Percentiles rank a stretch among this genome's conserved stretches.
Conservation (phyloP, 2,113 vertebrate genomes). For the Pachypanchax playfairii region DNA sequence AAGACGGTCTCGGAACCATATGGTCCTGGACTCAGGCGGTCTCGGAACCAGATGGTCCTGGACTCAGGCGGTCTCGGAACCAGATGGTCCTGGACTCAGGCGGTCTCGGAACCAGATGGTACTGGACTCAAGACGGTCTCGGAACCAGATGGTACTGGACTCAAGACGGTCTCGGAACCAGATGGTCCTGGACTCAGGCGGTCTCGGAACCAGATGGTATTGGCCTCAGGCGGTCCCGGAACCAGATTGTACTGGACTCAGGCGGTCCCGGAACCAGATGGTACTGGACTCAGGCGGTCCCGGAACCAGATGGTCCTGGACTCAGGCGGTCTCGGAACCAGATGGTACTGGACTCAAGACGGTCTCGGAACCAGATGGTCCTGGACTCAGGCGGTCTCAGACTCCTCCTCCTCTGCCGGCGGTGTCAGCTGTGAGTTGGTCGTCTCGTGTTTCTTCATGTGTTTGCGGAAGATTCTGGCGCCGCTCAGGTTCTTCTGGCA, state of each 20-base stretch:
- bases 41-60: neutral
- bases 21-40: neutral
- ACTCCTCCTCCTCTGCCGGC: neutral
- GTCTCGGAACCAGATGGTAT: neutral
- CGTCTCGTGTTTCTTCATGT: constrained; percentile 54
- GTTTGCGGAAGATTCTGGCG: constrained; percentile 44
- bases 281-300: too few species aligned
- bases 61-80: too few species aligned
- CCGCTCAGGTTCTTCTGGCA: constrained; percentile 63
- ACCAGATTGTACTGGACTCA: neutral
- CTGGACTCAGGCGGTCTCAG: neutral
- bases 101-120: neutral
- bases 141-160: too few species aligned
- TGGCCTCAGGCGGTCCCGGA: too few species aligned
- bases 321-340: neutral
- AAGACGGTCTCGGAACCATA: too few species aligned
- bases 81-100: neutral
- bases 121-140: neutral
- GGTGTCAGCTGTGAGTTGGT: fast-evolving
- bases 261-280: neutral
- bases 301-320: neutral
- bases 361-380: too few species aligned
- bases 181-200: neutral
- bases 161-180: too few species aligned
- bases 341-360: neutral